A percentile compares a stretch with the other conserved stretches of the same genome.
These are phyloP conservation scores for Ochropleura leucogaster DNA, from an alignment of 2,888 invertebrate species.

Conservation along the genomic window DNA sequence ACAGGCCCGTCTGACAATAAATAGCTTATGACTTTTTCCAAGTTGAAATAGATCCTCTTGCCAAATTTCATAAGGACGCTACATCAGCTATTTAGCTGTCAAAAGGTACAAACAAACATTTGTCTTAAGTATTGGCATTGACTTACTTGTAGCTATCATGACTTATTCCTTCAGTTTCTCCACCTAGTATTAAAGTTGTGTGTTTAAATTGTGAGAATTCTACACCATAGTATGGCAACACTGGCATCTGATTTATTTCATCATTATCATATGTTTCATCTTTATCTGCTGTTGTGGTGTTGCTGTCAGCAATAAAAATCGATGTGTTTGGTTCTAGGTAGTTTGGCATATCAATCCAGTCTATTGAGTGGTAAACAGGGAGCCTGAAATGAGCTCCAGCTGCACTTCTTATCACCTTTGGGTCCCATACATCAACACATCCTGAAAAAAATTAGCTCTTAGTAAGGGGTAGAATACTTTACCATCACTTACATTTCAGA, in stretches of 20 bases:
- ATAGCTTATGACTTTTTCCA: too few species aligned
- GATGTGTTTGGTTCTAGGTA: constrained; percentile 86
- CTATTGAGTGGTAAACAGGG: constrained; percentile 91
- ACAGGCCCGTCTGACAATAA: too few species aligned
- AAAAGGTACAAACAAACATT: too few species aligned
- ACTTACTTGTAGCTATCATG: constrained; percentile 91
- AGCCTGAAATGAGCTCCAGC: constrained; percentile 96
- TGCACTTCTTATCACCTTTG: constrained; percentile 96
- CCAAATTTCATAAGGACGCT: too few species aligned
- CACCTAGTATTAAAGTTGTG: constrained; percentile 94
- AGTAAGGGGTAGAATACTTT: not conserved
- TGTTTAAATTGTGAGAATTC: constrained; percentile 89
- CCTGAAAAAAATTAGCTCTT: constrained; percentile 87
- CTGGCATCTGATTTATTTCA: constrained; percentile 80
- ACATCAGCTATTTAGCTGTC: too few species aligned
- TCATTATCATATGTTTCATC: constrained; percentile 61
- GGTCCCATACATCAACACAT: constrained; percentile 97
- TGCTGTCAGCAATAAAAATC: constrained; percentile 93
- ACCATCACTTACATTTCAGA: not conserved
- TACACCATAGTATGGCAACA: constrained; percentile 92
- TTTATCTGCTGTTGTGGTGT: constrained; percentile 72
- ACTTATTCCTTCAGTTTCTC: constrained; percentile 97
- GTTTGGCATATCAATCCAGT: constrained; percentile 92
- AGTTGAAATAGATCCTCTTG: too few species aligned
- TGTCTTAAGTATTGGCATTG: not conserved